phyloP scores from a whole-genome alignment of 2,113 vertebrate genomes.

The Tautogolabrus adspersus region DNA sequence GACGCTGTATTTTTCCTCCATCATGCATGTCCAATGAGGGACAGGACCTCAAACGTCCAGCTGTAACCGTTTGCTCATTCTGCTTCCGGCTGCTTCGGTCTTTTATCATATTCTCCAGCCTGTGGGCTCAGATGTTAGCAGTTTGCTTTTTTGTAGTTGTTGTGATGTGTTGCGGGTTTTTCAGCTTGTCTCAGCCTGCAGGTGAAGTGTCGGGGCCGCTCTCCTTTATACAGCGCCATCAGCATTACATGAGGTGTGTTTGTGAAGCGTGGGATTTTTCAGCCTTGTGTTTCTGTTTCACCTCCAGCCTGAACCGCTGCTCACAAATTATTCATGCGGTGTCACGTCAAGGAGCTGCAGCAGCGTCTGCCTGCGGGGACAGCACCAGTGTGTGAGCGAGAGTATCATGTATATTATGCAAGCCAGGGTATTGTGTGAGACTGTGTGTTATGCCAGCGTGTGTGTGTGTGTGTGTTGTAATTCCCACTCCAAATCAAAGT shows the following conservation, averaged over 20 bases:
- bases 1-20: background rate
- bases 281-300: slow-evolving; percentile 61
- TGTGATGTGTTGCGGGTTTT: background rate
- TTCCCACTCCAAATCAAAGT: slow-evolving; percentile 82
- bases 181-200: slow-evolving; percentile 33
- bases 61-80: slow-evolving; percentile 5
- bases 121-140: background rate
- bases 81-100: slow-evolving; percentile 5
- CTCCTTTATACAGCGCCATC: slow-evolving; percentile 36
- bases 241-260: slow-evolving; percentile 62
- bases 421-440: slow-evolving; percentile 52
- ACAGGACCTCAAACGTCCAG: background rate
- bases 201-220: slow-evolving; percentile 26
- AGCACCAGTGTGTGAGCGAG: slow-evolving; percentile 10
- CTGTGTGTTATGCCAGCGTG: slow-evolving; percentile 59
- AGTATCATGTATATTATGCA: slow-evolving; percentile 59
- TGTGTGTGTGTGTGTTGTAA: slow-evolving; percentile 70
- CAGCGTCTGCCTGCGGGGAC: slow-evolving; percentile 66
- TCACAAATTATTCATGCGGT: slow-evolving; percentile 79
- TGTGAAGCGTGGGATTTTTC: slow-evolving; percentile 68
- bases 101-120: background rate
- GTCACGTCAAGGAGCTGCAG: slow-evolving; percentile 70
- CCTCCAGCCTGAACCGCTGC: slow-evolving; percentile 57
- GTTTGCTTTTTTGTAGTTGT: slow-evolving; percentile 1
- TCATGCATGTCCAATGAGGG: slow-evolving; percentile 7